phyloP scores from a whole-genome alignment of 2,113 vertebrate species.

The Bungarus multicinctus region DNA sequence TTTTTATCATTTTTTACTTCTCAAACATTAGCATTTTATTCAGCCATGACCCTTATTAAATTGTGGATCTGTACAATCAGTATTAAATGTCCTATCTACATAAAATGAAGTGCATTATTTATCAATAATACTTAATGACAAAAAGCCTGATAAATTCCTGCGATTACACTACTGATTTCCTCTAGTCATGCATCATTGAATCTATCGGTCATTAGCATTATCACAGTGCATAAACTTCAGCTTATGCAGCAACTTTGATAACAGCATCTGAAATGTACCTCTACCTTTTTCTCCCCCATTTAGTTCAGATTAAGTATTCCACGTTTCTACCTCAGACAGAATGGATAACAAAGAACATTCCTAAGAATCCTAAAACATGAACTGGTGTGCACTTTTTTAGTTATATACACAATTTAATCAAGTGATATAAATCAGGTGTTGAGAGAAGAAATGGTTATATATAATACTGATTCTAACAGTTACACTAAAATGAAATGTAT shows the following conservation, averaged over 20 bases:
- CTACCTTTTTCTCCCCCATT: slow-evolving; percentile 66
- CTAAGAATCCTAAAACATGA: slow-evolving; percentile 55
- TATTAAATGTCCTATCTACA: slow-evolving; percentile 75
- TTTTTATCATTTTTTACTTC: slow-evolving; percentile 70
- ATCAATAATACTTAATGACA: slow-evolving; percentile 81
- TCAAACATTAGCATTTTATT: slow-evolving; percentile 71
- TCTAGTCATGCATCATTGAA: slow-evolving; percentile 67
- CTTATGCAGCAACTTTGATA: slow-evolving; percentile 76
- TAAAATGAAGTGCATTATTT: slow-evolving; percentile 74
- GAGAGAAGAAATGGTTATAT: background rate
- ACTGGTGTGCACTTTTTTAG: background rate
- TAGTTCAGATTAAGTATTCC: slow-evolving; percentile 60
- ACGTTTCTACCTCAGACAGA: slow-evolving; percentile 53
- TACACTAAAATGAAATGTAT: background rate
- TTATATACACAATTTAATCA: background rate
- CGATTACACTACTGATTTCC: slow-evolving; percentile 73
- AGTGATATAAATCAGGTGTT: background rate
- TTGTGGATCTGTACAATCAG: slow-evolving; percentile 67
- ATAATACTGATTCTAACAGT: background rate
- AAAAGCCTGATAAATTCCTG: slow-evolving; percentile 71
- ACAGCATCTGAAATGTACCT: slow-evolving; percentile 62
- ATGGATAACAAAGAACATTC: slow-evolving; percentile 60
- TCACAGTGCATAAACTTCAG: slow-evolving; percentile 72
- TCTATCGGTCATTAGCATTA: slow-evolving; percentile 74
- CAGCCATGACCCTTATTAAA: slow-evolving; percentile 68